Conservation (phyloP, 2,797 vertebrate species). For the Phoxinus dragarum region DNA sequence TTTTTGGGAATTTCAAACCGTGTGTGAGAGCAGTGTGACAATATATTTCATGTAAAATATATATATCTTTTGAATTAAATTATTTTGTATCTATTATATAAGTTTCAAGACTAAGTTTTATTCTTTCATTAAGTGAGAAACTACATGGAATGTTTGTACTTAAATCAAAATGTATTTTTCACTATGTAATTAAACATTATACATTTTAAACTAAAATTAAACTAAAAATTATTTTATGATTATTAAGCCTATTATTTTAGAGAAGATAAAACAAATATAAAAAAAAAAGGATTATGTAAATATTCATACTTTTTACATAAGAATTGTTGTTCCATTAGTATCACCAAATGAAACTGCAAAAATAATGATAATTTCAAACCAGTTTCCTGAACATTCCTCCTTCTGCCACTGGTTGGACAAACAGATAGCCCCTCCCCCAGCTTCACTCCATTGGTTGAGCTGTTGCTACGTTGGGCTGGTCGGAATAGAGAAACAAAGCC, state of each 20-base stretch:
- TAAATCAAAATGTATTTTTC: not conserved
- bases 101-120: not conserved
- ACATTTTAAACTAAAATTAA: not conserved
- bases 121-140: not conserved
- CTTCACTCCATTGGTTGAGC: not conserved
- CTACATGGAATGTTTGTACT: not conserved
- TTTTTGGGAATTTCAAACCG: not conserved
- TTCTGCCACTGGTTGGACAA: not conserved
- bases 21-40: not conserved
- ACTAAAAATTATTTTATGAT: not conserved
- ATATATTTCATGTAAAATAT: not conserved
- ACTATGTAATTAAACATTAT: not conserved
- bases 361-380: not conserved
- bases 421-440: not conserved
- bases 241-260: not conserved
- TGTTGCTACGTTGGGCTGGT: not conserved
- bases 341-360: not conserved
- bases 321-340: not conserved
- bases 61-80: not conserved
- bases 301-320: not conserved
- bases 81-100: not conserved
- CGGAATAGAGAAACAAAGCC: not conserved
- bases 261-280: not conserved
- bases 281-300: not conserved
- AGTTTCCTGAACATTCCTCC: not conserved